Evolutionary conservation across 2,888 invertebrate species (phyloP), one percentile per base, ranked within the genome.

Genomic region (Zygothrica quintamaculata): DNA sequence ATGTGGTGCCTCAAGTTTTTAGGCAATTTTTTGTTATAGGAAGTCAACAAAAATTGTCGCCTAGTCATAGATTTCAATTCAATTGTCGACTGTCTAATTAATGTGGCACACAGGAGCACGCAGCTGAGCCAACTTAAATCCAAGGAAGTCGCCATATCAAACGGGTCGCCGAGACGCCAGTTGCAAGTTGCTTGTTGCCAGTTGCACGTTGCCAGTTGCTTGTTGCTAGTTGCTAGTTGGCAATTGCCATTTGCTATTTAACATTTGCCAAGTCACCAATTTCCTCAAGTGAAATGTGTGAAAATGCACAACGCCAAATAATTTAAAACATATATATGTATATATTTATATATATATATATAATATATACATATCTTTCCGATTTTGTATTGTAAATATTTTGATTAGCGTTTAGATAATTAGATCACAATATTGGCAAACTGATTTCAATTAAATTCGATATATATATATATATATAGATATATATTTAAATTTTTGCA

Each of bases 281-380:
- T 77, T 81, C 59, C 68, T 71, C 44, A 36, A 51, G n/a, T 44
- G 42, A 55, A 56, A 60, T 53, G 79, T 75, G 79, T 71, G 80
- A 79, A 85, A 72, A 61, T 51, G 25, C 61, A 44, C 18, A 69
- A n/a, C 58, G 34, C 37, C 16, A 15, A n/a, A n/a, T 29, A 53
- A 70, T 67, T 80, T 84, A 84, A 80, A 86, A 86, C 86, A 52
- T 57, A 80, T 71, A 60, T n/a, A n/a, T n/a, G n/a, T n/a, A n/a
- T n/a, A n/a, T n/a, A n/a, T n/a, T n/a, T n/a, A n/a, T n/a, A n/a
- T n/a, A n/a, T n/a, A n/a, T n/a, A n/a, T n/a, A n/a, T n/a, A n/a
- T n/a, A n/a, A n/a, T n/a, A n/a, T n/a, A n/a, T n/a, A n/a, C n/a
- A n/a, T n/a, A n/a, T n/a, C n/a, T n/a, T n/a, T n/a, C 33, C 65